Evolutionary conservation across 2,888 invertebrate genomes (phyloP), one percentile per base, ranked within the genome.

Genomic region (Protodeltote pygarga): DNA sequence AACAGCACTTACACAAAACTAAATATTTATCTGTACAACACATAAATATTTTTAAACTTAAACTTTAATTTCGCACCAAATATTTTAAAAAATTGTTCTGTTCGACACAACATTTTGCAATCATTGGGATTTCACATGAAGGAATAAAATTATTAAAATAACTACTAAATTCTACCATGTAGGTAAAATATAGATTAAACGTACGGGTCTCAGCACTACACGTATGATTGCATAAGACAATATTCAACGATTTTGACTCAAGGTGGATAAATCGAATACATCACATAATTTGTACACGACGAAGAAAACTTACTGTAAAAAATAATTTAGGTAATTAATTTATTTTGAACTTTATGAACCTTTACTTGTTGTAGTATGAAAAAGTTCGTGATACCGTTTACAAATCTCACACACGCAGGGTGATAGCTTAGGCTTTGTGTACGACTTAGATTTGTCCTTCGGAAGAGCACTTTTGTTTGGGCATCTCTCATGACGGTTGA

Each of bases 371-470:
- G 48, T 39, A 52, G 48, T 39, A 52, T 90, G 89, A 39, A 91
- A 92, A 14, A 90, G 48, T 50, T 91, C 85, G 33, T 91, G 81
- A 50, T 92, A 92, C 38, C 82, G 73, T 42, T 73, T 83, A 51
- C 91, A 92, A 25, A 92, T 92, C 35, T 89, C 85, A 37, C 91
- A 92, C 3, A 86, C 66, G 48, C 91, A 92, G 1, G 89, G 87
- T 0, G 44, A 37, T 2, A 71, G 32, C 20, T 68, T 70, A 0
- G 54, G 37, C 8, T 49, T 51, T 2, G 19, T 38, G 14, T 41
- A 25, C 41, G 62, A 54, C 6, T 52, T 63, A 0, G 24, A 3
- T 10, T 44, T 61, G 0, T 61, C 41, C 2, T 38, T 48, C n/a
- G n/a, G n/a, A n/a, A n/a, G n/a, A 0, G 16, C 19, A 14, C 44